Evolutionary conservation across 2,797 vertebrate genomes (phyloP).

Genomic region (Leptodactylus fallax): DNA sequence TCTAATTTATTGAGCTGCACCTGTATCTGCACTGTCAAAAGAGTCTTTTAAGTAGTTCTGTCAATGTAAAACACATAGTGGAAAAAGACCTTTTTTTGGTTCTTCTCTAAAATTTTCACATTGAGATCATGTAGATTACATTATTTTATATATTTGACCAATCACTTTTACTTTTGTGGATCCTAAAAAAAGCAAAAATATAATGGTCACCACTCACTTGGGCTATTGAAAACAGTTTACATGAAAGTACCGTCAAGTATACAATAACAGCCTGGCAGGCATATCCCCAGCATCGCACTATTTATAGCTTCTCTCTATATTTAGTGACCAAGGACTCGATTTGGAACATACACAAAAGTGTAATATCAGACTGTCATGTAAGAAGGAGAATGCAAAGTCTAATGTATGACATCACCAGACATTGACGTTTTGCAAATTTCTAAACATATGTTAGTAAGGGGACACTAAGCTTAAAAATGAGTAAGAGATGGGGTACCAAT

Average conservation of each 20-base stretch:
- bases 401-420: no score
- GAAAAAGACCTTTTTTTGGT: background rate
- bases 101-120: background rate
- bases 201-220: background rate
- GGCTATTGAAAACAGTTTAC: background rate
- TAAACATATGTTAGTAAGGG: no score
- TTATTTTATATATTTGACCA: background rate
- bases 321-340: slow-evolving; percentile 5
- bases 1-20: no score
- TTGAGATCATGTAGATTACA: background rate
- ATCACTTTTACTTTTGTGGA: background rate
- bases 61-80: background rate
- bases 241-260: background rate
- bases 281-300: background rate
- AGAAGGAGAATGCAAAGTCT: background rate
- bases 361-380: background rate
- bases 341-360: background rate
- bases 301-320: slow-evolving; percentile 22
- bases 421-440: no score
- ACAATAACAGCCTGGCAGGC: background rate
- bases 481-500: no score
- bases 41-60: background rate
- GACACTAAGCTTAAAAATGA: no score
- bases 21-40: background rate
- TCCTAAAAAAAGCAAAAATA: background rate